These are phyloP conservation scores for Cephalotes varians DNA, from an alignment of 2,888 invertebrate genomes.

Conservation along the genomic window DNA sequence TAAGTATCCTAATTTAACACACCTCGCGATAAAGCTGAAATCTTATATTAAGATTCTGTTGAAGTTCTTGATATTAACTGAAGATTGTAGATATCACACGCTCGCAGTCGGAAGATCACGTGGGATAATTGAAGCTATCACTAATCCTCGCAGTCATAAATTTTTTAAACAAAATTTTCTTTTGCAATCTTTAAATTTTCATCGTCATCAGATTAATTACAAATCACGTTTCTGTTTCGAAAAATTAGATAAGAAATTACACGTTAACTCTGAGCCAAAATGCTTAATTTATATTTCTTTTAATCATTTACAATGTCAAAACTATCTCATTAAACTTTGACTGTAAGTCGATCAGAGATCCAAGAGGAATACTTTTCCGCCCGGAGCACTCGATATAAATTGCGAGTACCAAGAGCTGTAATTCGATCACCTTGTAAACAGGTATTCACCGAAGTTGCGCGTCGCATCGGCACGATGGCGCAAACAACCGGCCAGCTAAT, in stretches of 20 bases:
- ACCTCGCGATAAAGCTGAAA: background rate
- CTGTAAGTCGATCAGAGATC: background rate
- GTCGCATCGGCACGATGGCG: slow-evolving; percentile 7
- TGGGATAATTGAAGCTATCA: background rate
- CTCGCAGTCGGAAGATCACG: slow-evolving; percentile 16
- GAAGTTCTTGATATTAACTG: slow-evolving; percentile 29
- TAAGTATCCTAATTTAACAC: slow-evolving; percentile 1
- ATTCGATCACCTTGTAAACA: slow-evolving; percentile 48
- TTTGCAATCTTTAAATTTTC: background rate
- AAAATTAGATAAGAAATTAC: background rate
- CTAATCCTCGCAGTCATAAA: background rate
- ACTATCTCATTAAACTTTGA: slow-evolving; percentile 1
- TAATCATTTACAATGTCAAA: background rate
- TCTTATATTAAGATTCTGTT: slow-evolving; percentile 32
- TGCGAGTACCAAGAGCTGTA: slow-evolving; percentile 25
- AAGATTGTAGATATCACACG: slow-evolving; percentile 44
- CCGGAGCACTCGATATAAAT: slow-evolving; percentile 10
- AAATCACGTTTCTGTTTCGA: background rate
- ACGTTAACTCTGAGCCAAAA: background rate
- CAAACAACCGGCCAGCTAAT: slow-evolving; percentile 45
- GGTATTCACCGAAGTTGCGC: slow-evolving; percentile 35
- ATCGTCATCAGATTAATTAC: background rate
- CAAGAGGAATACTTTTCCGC: slow-evolving; percentile 13
- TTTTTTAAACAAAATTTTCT: slow-evolving; percentile 7
- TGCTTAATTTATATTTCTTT: background rate